Conservation (phyloP, 1,140 invertebrate species). For the Lutraria rhynchaena region DNA sequence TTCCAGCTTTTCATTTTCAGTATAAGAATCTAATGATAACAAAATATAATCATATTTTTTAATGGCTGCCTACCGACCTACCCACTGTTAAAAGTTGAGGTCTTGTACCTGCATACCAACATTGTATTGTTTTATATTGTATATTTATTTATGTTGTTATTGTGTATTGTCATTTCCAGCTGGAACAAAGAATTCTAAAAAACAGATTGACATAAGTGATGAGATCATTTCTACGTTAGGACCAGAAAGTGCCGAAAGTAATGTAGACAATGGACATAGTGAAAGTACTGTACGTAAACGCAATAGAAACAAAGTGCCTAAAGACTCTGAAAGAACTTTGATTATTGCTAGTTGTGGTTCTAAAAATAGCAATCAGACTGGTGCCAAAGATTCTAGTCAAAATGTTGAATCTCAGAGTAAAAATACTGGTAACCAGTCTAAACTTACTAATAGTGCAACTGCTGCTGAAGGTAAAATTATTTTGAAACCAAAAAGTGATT, state of each 20-base stretch:
- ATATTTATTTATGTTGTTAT: no score
- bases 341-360: constrained; percentile 50
- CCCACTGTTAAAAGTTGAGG: no score
- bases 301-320: constrained; percentile 67
- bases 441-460: constrained; percentile 14
- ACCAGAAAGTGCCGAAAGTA: constrained; percentile 13
- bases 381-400: constrained; percentile 35
- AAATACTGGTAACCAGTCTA: constrained; percentile 7
- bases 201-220: constrained; percentile 69
- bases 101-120: no score
- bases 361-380: constrained; percentile 14
- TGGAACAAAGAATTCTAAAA: constrained; percentile 66
- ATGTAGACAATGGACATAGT: constrained; percentile 7
- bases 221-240: constrained; percentile 71
- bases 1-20: no score
- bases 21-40: no score
- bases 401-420: not conserved
- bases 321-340: constrained; percentile 69
- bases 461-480: constrained; percentile 27
- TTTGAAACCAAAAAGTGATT: constrained; percentile 18
- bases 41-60: no score
- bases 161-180: constrained; percentile 39
- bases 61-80: no score
- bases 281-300: constrained; percentile 57
- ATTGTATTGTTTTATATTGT: no score